Evolutionary conservation across 2,888 invertebrate species (phyloP), one percentile per base, ranked within the genome.

Genomic region (Galerucella pusilla): DNA sequence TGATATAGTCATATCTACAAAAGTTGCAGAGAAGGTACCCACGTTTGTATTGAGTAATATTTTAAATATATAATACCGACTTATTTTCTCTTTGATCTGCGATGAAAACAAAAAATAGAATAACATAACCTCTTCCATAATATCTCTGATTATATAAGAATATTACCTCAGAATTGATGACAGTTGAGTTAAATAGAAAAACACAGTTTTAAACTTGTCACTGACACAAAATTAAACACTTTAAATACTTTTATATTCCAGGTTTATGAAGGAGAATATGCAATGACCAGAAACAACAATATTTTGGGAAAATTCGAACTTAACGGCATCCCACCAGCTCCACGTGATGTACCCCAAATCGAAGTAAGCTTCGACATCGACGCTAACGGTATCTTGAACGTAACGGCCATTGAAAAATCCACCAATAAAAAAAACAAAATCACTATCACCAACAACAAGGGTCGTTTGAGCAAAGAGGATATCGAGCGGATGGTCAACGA

Each of bases 361-460:
- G 97, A 95, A 88, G 94, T 95, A 52, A 95, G 94, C 68, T 95
- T 95, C 87, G 94, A 94, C 85, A 94, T 94, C 84, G 97, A 98
- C 86, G 97, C 97, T 75, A 97, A 99, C 89, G 98, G 98, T 85
- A 98, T 98, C 88, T 89, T 99, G 79, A 98, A 98, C 86, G 98
- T 98, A 14, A 95, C 96, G 0, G 98, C 98, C 28, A 89, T 94
- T 49, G 97, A 97, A 89, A 97, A 97, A 89, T 96, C 96, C 20
- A 96, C 96, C 82, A 96, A 96, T 88, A 96, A 95, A 87, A 94
- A 94, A 87, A 96, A 96, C 89, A 95, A 96, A 89, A 96, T 96
- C 88, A 96, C 95, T 75, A 96, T 96, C 87, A 96, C 95, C 84
- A 96, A 96, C 86, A 97, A 97, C 90, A 97, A 97, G 89, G 96